phyloP scores from a whole-genome alignment of 1,140 invertebrate species.

The Araneus ventricosus region DNA sequence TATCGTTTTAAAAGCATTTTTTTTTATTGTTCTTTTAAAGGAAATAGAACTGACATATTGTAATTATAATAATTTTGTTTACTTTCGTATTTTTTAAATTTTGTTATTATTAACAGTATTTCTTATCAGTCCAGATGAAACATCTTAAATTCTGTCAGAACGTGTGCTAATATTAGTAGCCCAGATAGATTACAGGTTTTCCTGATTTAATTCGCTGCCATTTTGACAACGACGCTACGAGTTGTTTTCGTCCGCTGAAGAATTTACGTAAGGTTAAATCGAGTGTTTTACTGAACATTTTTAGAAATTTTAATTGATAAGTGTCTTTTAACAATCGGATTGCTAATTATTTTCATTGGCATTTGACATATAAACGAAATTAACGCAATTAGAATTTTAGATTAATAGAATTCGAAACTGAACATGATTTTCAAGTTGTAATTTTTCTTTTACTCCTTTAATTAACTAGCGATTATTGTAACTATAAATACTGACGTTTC shows the following conservation, averaged over 20 bases:
- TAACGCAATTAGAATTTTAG: no score
- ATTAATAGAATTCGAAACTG: no score
- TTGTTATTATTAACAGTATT: background rate
- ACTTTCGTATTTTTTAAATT: background rate
- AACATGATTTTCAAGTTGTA: no score
- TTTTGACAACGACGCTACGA: slow-evolving; percentile 29
- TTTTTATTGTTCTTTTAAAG: background rate
- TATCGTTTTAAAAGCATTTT: background rate
- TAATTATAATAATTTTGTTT: background rate
- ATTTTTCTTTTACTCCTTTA: no score
- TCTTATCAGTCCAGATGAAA: background rate
- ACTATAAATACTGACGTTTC: no score
- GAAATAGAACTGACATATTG: background rate
- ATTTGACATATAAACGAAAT: no score
- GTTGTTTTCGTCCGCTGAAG: background rate
- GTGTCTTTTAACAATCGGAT: no score
- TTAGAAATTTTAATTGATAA: no score
- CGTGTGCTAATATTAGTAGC: background rate
- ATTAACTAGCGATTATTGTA: no score
- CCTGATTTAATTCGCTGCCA: slow-evolving; percentile 29
- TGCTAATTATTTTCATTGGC: no score
- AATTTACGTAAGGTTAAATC: background rate
- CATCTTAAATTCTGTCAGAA: background rate
- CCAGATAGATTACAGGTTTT: slow-evolving; percentile 1
- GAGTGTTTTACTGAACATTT: no score